These are phyloP conservation scores for Trimorus sp. DNA, from an alignment of 2,888 invertebrate species.

Conservation along the genomic window DNA sequence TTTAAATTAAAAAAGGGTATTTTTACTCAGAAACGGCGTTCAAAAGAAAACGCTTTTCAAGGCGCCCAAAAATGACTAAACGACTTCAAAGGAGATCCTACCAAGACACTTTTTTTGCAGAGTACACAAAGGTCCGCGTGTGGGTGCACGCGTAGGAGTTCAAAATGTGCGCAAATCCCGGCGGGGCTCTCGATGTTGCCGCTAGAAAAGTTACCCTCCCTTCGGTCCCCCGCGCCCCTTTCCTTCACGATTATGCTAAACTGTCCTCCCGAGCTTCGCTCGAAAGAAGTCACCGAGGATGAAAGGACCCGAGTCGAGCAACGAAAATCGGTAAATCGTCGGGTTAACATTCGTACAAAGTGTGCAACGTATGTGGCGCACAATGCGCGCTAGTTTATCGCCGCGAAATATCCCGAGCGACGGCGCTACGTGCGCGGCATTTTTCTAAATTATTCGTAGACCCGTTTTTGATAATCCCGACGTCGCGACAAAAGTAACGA, in stretches of 20 bases:
- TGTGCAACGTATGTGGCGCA: slow-evolving; percentile 37
- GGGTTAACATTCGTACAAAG: slow-evolving; percentile 54
- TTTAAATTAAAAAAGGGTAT: too few species aligned
- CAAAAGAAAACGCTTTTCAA: too few species aligned
- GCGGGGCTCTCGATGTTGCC: slow-evolving; percentile 66
- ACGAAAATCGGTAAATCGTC: slow-evolving; percentile 60
- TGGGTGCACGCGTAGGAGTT: slow-evolving; percentile 65
- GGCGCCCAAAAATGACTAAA: too few species aligned
- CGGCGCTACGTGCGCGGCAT: slow-evolving; percentile 7
- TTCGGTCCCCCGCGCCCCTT: background rate
- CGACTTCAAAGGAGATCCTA: too few species aligned
- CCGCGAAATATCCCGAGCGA: slow-evolving; percentile 27
- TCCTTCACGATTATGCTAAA: slow-evolving; percentile 74
- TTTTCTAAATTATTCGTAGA: slow-evolving; percentile 19
- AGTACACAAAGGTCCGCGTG: slow-evolving; percentile 11
- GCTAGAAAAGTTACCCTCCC: slow-evolving; percentile 71
- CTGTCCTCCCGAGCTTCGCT: slow-evolving; percentile 64
- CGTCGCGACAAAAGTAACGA: too few species aligned
- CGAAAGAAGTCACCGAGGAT: slow-evolving; percentile 57
- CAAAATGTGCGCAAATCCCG: slow-evolving; percentile 69
- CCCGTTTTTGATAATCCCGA: slow-evolving; percentile 8
- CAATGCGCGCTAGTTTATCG: slow-evolving; percentile 43
- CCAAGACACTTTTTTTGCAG: too few species aligned
- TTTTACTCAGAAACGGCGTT: too few species aligned
- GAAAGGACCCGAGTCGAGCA: slow-evolving; percentile 50